Percentiles rank a stretch among this genome's conserved stretches.
Conservation (phyloP, 2,797 vertebrate genomes). For the Amniataba percoides region DNA sequence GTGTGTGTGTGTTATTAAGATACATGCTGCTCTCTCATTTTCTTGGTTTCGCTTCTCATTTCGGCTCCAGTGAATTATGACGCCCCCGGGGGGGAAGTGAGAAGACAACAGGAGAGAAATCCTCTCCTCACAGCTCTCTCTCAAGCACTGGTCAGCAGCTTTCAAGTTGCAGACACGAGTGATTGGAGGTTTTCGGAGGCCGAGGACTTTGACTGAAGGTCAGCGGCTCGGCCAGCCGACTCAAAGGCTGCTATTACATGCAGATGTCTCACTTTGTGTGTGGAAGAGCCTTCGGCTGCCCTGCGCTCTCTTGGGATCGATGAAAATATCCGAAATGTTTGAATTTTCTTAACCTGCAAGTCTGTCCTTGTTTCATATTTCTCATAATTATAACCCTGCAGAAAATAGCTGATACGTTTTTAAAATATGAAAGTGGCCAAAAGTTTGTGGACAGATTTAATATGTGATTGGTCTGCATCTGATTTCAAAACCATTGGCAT, state of each 20-base stretch:
- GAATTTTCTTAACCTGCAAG: too few species aligned
- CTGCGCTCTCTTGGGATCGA: background rate
- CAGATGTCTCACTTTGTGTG: constrained; percentile 40
- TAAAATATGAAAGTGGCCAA: background rate
- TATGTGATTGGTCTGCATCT: background rate
- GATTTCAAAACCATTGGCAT: background rate
- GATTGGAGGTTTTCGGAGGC: constrained; percentile 16
- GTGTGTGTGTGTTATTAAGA: constrained; percentile 45
- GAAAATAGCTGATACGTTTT: background rate
- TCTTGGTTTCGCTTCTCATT: constrained; percentile 58
- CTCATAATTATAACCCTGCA: background rate
- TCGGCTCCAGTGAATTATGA: constrained; percentile 59
- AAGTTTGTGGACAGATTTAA: background rate
- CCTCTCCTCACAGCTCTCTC: constrained; percentile 27
- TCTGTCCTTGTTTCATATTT: background rate
- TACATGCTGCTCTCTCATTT: constrained; percentile 62
- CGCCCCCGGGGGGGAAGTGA: constrained; percentile 40
- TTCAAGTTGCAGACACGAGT: constrained; percentile 1
- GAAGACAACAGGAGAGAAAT: constrained; percentile 42
- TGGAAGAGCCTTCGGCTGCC: background rate
- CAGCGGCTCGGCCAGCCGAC: constrained; percentile 5
- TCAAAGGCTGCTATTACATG: constrained; percentile 37
- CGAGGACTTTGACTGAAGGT: constrained; percentile 31
- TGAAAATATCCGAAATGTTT: background rate
- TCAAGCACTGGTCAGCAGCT: constrained; percentile 26